Conservation (phyloP, 1,140 invertebrate species). For the Doryteuthis pealeii region DNA sequence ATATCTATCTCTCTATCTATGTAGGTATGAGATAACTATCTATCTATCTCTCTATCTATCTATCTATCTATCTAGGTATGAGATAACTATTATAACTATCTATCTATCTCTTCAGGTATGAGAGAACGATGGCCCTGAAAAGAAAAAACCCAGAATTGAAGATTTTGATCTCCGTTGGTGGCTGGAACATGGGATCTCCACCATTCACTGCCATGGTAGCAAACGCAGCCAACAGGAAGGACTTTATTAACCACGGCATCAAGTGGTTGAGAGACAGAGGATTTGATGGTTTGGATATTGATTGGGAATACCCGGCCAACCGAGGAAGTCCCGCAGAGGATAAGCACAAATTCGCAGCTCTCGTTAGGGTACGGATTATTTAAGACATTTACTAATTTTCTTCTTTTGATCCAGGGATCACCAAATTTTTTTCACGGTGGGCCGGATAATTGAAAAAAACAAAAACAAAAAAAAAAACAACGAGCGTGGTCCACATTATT, state of each 20-base stretch:
- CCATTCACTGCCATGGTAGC: conserved; percentile 61
- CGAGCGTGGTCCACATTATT: too few species aligned
- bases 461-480: too few species aligned
- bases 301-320: conserved; percentile 94
- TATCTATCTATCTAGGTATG: conserved; percentile 69
- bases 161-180: conserved; percentile 89
- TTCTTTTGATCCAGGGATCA: too few species aligned
- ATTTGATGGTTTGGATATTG: conserved; percentile 94
- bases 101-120: conserved; percentile 72
- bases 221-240: conserved; percentile 28
- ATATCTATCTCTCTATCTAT: background rate
- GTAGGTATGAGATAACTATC: background rate
- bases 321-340: conserved; percentile 90
- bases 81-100: background rate
- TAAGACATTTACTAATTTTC: too few species aligned
- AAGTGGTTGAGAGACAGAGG: conserved; percentile 87
- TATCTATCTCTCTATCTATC: background rate
- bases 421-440: too few species aligned
- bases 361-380: conserved; percentile 75
- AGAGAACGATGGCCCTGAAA: conserved; percentile 89
- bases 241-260: conserved; percentile 64
- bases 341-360: conserved; percentile 82
- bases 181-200: conserved; percentile 92
- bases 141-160: conserved; percentile 92
- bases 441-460: too few species aligned